phyloP scores from a whole-genome alignment of 1,140 invertebrate species.

The Drusus annulatus region DNA sequence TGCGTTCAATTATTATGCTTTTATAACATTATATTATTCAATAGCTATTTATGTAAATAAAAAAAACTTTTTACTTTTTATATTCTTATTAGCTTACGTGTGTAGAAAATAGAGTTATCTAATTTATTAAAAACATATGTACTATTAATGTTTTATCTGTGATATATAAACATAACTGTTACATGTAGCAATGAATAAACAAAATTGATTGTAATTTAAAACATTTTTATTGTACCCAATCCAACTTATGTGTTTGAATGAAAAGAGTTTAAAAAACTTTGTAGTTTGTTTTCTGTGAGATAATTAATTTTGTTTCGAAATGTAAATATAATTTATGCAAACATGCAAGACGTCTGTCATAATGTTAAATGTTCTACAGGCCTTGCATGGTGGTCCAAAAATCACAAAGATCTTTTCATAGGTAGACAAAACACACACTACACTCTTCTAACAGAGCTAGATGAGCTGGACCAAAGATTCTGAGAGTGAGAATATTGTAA shows the following conservation, averaged over 20 bases:
- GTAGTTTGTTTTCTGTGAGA: too few species aligned
- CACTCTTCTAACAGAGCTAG: too few species aligned
- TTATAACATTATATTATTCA: neutral
- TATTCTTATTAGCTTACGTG: conserved; percentile 25
- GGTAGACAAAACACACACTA: too few species aligned
- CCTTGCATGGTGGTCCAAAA: too few species aligned
- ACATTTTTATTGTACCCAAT: conserved; percentile 32
- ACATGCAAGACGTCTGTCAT: conserved; percentile 3
- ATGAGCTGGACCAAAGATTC: too few species aligned
- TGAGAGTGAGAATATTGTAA: too few species aligned
- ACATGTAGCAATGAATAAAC: conserved; percentile 48
- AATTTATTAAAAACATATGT: conserved; percentile 34
- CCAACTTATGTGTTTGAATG: neutral
- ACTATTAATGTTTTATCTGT: conserved; percentile 54
- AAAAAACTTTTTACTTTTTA: conserved; percentile 18
- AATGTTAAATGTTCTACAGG: neutral
- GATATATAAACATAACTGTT: conserved; percentile 52
- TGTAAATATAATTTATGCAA: neutral
- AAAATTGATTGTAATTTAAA: conserved; percentile 50
- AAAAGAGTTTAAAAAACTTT: neutral
- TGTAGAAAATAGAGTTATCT: conserved; percentile 26
- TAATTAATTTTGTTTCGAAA: conserved; percentile 2
- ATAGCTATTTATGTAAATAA: conserved; percentile 14
- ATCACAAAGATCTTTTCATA: too few species aligned
- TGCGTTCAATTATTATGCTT: too few species aligned